These are phyloP conservation scores for Temnothorax longispinosus DNA, from an alignment of 1,140 invertebrate species.

Conservation along the genomic window DNA sequence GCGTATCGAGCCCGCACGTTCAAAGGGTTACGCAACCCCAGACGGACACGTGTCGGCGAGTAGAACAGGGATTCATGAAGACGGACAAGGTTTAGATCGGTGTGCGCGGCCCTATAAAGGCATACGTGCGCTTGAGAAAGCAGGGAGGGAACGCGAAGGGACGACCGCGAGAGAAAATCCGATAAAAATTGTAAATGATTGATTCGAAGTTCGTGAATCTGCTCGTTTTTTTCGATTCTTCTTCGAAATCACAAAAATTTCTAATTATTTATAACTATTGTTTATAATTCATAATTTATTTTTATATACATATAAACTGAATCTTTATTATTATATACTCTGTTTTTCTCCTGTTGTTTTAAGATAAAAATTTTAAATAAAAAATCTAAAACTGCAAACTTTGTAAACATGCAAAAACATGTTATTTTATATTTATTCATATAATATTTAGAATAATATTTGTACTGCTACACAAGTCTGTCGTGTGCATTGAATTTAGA, in stretches of 20 bases:
- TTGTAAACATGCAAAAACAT: background rate
- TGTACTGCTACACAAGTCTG: background rate
- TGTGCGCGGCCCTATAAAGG: slow-evolving; percentile 10
- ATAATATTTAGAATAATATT: background rate
- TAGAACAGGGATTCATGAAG: slow-evolving; percentile 76
- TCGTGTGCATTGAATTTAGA: background rate
- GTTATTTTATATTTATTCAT: background rate
- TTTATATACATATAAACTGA: too few relatives aligned
- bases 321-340: background rate
- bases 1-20: slow-evolving; percentile 6
- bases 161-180: background rate
- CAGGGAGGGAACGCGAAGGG: background rate
- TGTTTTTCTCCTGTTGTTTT: background rate
- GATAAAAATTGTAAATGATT: background rate
- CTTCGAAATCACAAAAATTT: background rate
- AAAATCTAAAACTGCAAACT: background rate
- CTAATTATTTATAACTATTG: background rate
- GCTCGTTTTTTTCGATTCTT: background rate
- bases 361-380: background rate
- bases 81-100: slow-evolving; percentile 34
- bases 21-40: slow-evolving; percentile 59
- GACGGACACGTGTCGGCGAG: slow-evolving; percentile 79
- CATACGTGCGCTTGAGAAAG: background rate
- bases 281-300: background rate
- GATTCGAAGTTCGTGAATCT: background rate